Base-by-base conservation (phyloP, 2,888 invertebrate genomes). In the Rhingia rostrata region DNA sequence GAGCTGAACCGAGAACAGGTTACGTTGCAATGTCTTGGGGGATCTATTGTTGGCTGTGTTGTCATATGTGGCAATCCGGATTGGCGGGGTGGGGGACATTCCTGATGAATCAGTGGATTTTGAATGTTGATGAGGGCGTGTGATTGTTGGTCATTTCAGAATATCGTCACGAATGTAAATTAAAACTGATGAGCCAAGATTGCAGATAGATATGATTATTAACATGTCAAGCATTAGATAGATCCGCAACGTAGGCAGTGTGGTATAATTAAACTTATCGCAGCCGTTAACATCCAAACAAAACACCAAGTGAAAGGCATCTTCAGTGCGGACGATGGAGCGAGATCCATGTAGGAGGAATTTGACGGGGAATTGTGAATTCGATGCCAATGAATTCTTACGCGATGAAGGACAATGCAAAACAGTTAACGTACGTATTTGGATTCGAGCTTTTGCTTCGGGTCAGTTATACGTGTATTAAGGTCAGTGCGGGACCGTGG, bases 41-140 rank as follows among this genome's bases (percentile, higher is more conserved):
- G 53, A 53, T 80, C 66, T 67, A 43, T 63, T 66, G 66, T 79
- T 45, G 51, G 33, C 33, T 12, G 6, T 64, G 58, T 35, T 51
- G 58, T 41, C 58, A 7, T 66, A 66, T 78, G 41, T 47, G 47
- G 41, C 4, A 10, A 9, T 10, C 73, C 45, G 51, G 72, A 51
- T 37, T 14, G 39, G 64, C 43, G 39, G 53, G 58, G 41, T 14
- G 64, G 41, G 39, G 53, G 58, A 35, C 14, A 60, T 69, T 75
- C 64, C 53, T 69, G 43, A 69, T 77, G 75, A 77, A 32, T 77
- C 75, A 69, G 39, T 33, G 30, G n/a, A 33, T 47, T 22, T 64
- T 43, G 58, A 53, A 12, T 66, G 58, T 60, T 45, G 5, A 51
- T 22, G 58, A 60, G 60, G 64, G 64, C 64, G 72, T 43, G 58